A percentile compares a stretch with the other conserved stretches of the same genome.
These are phyloP conservation scores for Tachyglossus aculeatus DNA, from an alignment of 2,797 vertebrate species.

Conservation along the genomic window DNA sequence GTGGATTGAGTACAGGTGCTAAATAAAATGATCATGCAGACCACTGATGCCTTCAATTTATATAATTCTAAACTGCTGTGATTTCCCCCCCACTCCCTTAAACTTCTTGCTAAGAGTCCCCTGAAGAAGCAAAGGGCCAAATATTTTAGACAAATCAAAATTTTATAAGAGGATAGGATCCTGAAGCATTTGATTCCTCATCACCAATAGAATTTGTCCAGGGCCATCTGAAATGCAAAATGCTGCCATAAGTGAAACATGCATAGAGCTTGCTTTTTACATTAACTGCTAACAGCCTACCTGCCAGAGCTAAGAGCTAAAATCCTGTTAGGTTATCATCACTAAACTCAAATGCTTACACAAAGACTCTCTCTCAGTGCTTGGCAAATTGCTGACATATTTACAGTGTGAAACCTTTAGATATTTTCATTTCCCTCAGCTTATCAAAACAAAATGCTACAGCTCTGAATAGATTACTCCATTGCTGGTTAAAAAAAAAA, in stretches of 20 bases:
- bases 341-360: slow-evolving; percentile 17
- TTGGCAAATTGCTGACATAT: slow-evolving; percentile 4
- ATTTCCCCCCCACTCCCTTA: too few relatives aligned
- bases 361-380: neutral
- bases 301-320: neutral
- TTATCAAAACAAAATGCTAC: slow-evolving; percentile 14
- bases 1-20: too few relatives aligned
- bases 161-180: too few relatives aligned
- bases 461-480: slow-evolving; percentile 15
- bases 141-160: too few relatives aligned
- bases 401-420: neutral
- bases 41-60: too few relatives aligned
- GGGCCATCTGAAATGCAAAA: neutral
- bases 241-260: neutral
- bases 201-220: neutral
- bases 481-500: slow-evolving; percentile 26
- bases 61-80: too few relatives aligned
- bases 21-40: too few relatives aligned
- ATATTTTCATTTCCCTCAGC: neutral
- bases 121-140: too few relatives aligned
- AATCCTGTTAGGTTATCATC: neutral
- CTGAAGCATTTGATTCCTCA: too few relatives aligned
- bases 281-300: neutral
- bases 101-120: too few relatives aligned
- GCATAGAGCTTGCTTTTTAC: neutral